Base-by-base conservation (phyloP, 64 coral and sea anemone genomes). In the Stylophora pistillata region DNA sequence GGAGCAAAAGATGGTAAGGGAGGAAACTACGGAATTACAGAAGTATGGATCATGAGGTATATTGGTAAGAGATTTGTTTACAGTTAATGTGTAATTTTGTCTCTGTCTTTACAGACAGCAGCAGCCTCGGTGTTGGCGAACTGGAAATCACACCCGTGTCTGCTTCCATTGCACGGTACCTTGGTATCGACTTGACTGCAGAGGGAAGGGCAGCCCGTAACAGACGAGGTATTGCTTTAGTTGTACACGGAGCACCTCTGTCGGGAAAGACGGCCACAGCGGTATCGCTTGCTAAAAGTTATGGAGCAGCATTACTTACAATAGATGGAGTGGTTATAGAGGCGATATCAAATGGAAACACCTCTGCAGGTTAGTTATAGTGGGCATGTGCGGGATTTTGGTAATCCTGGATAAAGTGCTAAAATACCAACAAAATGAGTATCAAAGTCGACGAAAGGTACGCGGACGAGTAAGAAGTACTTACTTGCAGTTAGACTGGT, bases 91-190 rank as follows among this genome's bases (percentile, higher is more conserved):
- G 29, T 52, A 0, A 13, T 56, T n/a, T 57, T 57, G 5, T 12
- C 25, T 68, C 16, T 23, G 12, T 41, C 59, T 11, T 70, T 84
- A 3, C 21, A 84, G 80, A 84, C n/a, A 84, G 61, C 14, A 95
- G 88, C 21, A 91, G 88, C 16, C 60, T 92, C 12, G 97, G 91
- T 47, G 97, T 99, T 5, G 97, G 97, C 69, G 97, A 99, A 61
- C 87, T 99, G 33, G 97, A 99, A 79, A 99, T 99, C 69, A 99
- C 97, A 30, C 97, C 97, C 12, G 97, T 99, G 53, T 99, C 97
- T n/a, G 97, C 97, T 17, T 93, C 97, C 62, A 99, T 99, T 69
- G 97, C 97, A 14, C 94, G 91, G 2, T 99, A 99, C 34, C 87
- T 99, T 55, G 97, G 97, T 59, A 99, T 99, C 79, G 97, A 99